Evolutionary conservation across 2,113 vertebrate species (phyloP).

Genomic region (Lophochroa leadbeateri): DNA sequence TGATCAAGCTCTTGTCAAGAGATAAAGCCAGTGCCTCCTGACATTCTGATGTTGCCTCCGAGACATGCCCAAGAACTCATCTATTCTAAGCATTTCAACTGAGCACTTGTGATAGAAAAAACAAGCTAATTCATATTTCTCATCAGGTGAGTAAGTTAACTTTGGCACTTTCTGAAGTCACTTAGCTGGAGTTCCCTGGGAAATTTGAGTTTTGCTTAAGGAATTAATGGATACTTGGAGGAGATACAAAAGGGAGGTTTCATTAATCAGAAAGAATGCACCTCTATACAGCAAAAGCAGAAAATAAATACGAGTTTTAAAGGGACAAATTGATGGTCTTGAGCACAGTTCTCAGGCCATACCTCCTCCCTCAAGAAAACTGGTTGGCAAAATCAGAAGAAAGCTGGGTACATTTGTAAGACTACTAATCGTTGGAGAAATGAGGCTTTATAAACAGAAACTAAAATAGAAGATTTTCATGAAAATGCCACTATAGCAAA

Average conservation of each 20-base stretch:
- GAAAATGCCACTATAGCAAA: conserved; percentile 32
- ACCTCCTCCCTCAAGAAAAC: neutral
- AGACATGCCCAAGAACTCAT: neutral
- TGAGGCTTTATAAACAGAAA: conserved; percentile 7
- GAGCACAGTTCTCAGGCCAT: neutral
- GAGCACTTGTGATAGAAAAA: neutral
- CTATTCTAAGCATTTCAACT: neutral
- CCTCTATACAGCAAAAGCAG: neutral
- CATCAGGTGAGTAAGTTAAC: neutral
- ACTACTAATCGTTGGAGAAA: conserved; percentile 19
- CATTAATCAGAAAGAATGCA: neutral
- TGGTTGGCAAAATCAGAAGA: neutral
- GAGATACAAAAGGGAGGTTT: neutral
- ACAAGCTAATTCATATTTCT: neutral
- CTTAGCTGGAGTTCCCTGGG: neutral
- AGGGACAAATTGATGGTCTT: neutral
- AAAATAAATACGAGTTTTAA: neutral
- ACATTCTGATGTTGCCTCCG: neutral
- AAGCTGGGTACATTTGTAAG: neutral
- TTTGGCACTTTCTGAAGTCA: neutral
- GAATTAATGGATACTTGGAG: neutral
- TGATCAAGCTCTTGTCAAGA: neutral
- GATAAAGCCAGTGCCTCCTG: neutral
- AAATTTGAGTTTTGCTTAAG: neutral
- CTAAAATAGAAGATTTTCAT: conserved; percentile 33